Evolutionary conservation across 2,113 vertebrate species (phyloP).

Genomic region (Eira barbara): DNA sequence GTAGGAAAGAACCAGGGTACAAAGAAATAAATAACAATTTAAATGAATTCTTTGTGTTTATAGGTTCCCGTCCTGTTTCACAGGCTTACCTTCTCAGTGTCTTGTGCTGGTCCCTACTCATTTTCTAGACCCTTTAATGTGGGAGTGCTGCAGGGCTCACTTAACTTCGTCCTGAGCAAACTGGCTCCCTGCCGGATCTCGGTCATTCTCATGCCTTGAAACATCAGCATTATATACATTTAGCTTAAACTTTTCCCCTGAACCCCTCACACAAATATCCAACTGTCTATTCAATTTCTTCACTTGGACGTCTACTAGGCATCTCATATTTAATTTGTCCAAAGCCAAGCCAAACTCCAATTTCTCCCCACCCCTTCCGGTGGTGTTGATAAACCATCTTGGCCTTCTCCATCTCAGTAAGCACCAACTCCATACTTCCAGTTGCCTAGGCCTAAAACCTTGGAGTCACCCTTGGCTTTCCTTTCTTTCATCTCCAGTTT

Average conservation of each 20-base stretch:
- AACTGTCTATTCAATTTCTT: background rate
- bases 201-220: background rate
- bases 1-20: background rate
- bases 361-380: background rate
- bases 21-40: slow-evolving; percentile 7
- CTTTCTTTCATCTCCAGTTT: background rate
- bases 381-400: background rate
- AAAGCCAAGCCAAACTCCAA: background rate
- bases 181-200: background rate
- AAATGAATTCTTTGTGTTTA: background rate
- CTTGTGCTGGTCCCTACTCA: background rate
- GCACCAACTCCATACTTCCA: background rate
- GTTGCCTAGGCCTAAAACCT: background rate
- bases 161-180: background rate
- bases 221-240: background rate
- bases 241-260: background rate
- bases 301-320: background rate
- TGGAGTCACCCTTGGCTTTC: background rate
- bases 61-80: background rate
- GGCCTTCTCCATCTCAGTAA: background rate
- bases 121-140: background rate
- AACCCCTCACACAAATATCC: background rate
- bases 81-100: background rate
- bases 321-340: background rate
- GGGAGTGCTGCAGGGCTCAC: background rate